Conservation (phyloP, 1,140 invertebrate genomes). For the Cephus cinctus region DNA sequence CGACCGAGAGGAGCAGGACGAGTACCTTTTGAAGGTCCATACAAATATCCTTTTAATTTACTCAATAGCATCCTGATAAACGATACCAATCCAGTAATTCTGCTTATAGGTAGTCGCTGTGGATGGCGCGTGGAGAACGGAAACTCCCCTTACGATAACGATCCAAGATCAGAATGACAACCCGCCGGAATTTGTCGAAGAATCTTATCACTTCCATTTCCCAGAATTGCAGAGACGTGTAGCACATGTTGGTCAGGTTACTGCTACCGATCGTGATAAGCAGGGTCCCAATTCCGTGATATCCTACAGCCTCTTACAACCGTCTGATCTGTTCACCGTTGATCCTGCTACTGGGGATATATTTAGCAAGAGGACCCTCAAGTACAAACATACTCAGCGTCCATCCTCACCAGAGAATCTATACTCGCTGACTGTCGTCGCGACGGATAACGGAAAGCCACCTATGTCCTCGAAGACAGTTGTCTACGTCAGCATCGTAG, state of each 20-base stretch:
- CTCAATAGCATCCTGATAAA: neutral
- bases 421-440: constrained; percentile 80
- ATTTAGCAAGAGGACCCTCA: constrained; percentile 77
- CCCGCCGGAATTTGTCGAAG: constrained; percentile 85
- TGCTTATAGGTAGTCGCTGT: constrained; percentile 67
- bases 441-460: constrained; percentile 91
- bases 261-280: constrained; percentile 86
- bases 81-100: neutral
- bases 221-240: constrained; percentile 78
- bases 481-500: constrained; percentile 85
- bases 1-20: constrained; percentile 87
- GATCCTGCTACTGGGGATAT: constrained; percentile 89
- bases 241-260: constrained; percentile 84
- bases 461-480: constrained; percentile 82
- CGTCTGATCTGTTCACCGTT: constrained; percentile 86
- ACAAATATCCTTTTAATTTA: neutral
- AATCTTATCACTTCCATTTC: constrained; percentile 87
- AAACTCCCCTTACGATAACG: constrained; percentile 87
- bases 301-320: constrained; percentile 86
- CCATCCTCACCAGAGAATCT: constrained; percentile 84
- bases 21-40: constrained; percentile 75
- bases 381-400: constrained; percentile 77
- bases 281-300: constrained; percentile 92
- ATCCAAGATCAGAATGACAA: constrained; percentile 96
- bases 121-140: constrained; percentile 86